Evolutionary conservation across 53 echinoderm and acorn worm genomes (phyloP).

Genomic region (Antedon mediterranea): DNA sequence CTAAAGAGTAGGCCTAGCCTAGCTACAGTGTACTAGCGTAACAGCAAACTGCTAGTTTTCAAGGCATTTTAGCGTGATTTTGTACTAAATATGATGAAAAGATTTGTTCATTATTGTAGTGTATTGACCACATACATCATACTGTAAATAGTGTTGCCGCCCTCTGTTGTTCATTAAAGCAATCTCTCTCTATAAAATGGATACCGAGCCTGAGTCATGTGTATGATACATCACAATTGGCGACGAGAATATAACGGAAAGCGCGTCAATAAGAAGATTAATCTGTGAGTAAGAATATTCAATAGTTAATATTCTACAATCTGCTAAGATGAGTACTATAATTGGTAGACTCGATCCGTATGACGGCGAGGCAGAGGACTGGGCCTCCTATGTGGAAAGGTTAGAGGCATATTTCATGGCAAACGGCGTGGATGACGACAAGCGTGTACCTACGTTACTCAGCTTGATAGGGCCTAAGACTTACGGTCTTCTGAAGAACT

Average conservation of each 20-base stretch:
- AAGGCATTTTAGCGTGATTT: too few species aligned
- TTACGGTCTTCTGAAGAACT: slow-evolving; percentile 28
- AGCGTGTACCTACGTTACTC: slow-evolving; percentile 17
- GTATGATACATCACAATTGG: not conserved
- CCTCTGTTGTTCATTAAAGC: not conserved
- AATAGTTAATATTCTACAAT: too few species aligned
- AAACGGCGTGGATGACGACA: slow-evolving; percentile 18
- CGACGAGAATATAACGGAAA: too few species aligned
- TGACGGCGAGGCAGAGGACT: slow-evolving; percentile 1
- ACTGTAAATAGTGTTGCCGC: not conserved
- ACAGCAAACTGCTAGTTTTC: too few species aligned
- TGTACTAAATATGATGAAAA: too few species aligned
- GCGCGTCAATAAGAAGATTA: too few species aligned
- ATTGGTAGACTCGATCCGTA: not conserved
- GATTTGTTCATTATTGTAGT: too few species aligned
- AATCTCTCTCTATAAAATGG: not conserved
- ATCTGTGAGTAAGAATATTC: too few species aligned
- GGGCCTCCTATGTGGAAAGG: slow-evolving; percentile 36
- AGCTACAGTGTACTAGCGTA: too few species aligned
- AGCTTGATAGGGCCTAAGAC: slow-evolving; percentile 17
- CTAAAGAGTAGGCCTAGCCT: too few species aligned
- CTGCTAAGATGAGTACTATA: not conserved
- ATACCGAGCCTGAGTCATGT: not conserved
- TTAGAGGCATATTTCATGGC: slow-evolving; percentile 32
- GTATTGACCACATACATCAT: too few species aligned